Conservation (phyloP, 2,797 vertebrate genomes). For the Rhyacichthys aspro region DNA sequence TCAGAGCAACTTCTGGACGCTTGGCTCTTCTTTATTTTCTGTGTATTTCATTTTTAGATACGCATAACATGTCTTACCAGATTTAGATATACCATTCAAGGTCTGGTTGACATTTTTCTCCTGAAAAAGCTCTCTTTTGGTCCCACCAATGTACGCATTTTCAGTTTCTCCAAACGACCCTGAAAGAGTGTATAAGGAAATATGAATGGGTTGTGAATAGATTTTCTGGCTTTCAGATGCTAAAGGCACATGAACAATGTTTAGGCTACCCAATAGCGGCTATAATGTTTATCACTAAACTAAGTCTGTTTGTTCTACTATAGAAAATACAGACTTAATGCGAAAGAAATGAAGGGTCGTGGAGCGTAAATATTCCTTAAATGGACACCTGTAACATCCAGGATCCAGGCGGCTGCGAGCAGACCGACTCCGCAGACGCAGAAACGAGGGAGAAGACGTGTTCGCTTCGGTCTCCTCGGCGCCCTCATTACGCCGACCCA, state of each 20-base stretch:
- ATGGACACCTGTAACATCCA: slow-evolving; percentile 72
- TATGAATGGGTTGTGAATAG: not conserved
- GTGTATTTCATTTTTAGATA: not conserved
- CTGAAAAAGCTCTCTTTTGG: slow-evolving; percentile 63
- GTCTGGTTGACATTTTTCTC: slow-evolving; percentile 67
- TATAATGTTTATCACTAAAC: no score
- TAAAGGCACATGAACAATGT: no score
- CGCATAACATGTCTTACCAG: slow-evolving; percentile 61
- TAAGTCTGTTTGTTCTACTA: no score
- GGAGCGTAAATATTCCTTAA: rapidly evolving
- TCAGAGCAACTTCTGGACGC: no score
- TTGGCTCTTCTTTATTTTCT: no score
- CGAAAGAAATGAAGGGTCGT: not conserved
- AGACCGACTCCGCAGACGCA: slow-evolving; percentile 73
- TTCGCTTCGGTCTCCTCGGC: slow-evolving; percentile 71
- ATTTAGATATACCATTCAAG: slow-evolving; percentile 43
- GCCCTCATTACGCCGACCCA: slow-evolving; percentile 73
- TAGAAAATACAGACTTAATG: no score
- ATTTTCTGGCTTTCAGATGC: not conserved
- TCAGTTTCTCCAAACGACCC: slow-evolving; percentile 30
- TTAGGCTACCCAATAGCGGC: no score
- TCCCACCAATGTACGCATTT: slow-evolving; percentile 44
- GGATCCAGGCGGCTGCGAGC: slow-evolving; percentile 68
- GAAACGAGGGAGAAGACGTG: slow-evolving; percentile 71
- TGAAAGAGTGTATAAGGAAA: slow-evolving; percentile 21